Base-by-base conservation (phyloP, 2,113 vertebrate species). In the Gila orcuttii region DNA sequence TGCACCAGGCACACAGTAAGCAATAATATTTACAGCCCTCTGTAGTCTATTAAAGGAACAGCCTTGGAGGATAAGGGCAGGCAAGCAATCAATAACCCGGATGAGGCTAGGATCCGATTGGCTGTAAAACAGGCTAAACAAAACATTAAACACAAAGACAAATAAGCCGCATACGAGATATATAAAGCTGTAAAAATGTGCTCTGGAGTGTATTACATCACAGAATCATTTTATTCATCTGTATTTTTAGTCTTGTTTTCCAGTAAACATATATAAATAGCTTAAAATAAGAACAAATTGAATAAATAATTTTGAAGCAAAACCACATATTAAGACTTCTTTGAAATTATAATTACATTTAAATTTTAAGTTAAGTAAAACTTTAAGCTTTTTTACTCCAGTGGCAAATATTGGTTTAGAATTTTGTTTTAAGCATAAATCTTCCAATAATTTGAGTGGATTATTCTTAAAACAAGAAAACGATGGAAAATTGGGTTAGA, bases 21-120 rank as follows among this genome's bases (percentile, higher is more conserved):
- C 77, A 83, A 88, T 73, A 78, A 78, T 86, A 88, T 73, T 78
- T 88, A 86, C 42, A 47, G 47, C 78, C 55, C 69, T 33, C 82
- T 85, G 82, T 87, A 81, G 79, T 85, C 79, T 62, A 85, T 88
- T 85, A 88, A 52, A 79, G 79, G 45, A 74, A 71, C 66, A 59
- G 68, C 78, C 78, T 80, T 33, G 85, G 78, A 88, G 73, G 84
- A 85, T 55, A 23, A 79, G 55, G 79, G 83, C 79, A 52, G 23
- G 62, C 64, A 86, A 59, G 39, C 83, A 71, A 88, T 88, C 79
- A 60, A 86, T 88, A 83, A 62, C 57, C 42, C 39, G 62, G 28
- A 66, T 78, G 55, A 47, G 74, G 71, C 66, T 66, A 31, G 59
- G 50, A 86, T 83, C 60, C 2, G 71, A 57, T 69, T 87, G 64